Base-by-base conservation (phyloP, 2,888 invertebrate species). In the Pteria penguin region DNA sequence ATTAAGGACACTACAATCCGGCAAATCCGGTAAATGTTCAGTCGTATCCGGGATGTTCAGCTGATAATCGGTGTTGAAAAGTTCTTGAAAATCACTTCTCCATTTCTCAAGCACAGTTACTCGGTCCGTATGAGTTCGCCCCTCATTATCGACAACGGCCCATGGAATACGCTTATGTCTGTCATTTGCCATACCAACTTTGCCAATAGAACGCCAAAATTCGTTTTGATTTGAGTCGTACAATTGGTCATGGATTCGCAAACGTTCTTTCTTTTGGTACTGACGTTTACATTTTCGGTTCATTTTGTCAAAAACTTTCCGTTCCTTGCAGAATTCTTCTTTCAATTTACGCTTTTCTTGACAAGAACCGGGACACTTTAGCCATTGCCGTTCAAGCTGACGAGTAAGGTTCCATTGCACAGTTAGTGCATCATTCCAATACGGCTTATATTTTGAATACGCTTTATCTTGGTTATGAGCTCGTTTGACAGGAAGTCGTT, bases 141-240 rank as follows among this genome's bases (percentile, higher is more conserved):
- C 72, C 31, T 73, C 45, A 11, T 55, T 18, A 58, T 73, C 66
- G 26, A 58, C 60, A 29, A 73, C 52, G 5, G 32, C 67, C 67
- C 57, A 58, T 4, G 67, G 73, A 61, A 73, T 67, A 11, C 26
- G 29, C 14, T 8, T 18, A 14, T 33, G 14, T 24, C 67, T 55
- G 1, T 73, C 66, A 26, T 73, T 68, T 3, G 18, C 68, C 4
- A 62, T 68, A 32, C 68, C 68, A 1, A 74, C 29, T 62, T 66
- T 68, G n/a, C 68, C 68, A 11, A 74, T 74, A 18, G 31, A 14
- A 60, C 61, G 29, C 67, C 73, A 68, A 11, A 73, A 67, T 14
- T 73, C 55, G 8, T 24, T 29, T 22, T 22, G 18, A 27, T 73
- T 61, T 24, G 22, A 22, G 4, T 36, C 52, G 22, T 36, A n/a